A percentile compares a stretch with the other conserved stretches of the same genome.
Evolutionary conservation across 2,888 invertebrate genomes (phyloP).

Genomic region (Priocnemis perturbator): DNA sequence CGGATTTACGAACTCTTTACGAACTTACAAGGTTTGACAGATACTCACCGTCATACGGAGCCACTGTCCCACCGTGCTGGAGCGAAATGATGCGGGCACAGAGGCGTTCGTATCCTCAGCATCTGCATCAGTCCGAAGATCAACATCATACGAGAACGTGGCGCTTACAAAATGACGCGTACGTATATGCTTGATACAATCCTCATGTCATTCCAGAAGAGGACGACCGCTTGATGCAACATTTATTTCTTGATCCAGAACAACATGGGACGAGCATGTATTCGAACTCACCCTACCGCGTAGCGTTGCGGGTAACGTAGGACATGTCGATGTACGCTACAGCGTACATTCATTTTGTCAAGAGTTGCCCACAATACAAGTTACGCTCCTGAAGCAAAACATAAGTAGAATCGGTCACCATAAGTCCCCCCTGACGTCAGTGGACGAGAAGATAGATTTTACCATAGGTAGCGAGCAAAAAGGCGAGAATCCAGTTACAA

Average conservation of each 20-base stretch:
- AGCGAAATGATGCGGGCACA: slow-evolving; percentile 94
- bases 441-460: slow-evolving; percentile 77
- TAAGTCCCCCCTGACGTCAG: slow-evolving; percentile 73
- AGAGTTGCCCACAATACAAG: slow-evolving; percentile 87
- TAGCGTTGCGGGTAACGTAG: slow-evolving; percentile 81
- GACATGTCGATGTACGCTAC: slow-evolving; percentile 94
- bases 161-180: slow-evolving; percentile 91
- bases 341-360: slow-evolving; percentile 87
- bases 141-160: slow-evolving; percentile 89
- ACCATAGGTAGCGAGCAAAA: slow-evolving; percentile 69
- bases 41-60: slow-evolving; percentile 84
- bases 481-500: slow-evolving; percentile 85
- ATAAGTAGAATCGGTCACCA: slow-evolving; percentile 81
- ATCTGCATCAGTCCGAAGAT: slow-evolving; percentile 81
- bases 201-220: neutral
- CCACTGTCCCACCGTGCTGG: slow-evolving; percentile 96
- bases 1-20: slow-evolving; percentile 83
- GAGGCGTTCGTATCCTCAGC: slow-evolving; percentile 90
- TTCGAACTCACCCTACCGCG: slow-evolving; percentile 91
- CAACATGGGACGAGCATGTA: slow-evolving; percentile 95
- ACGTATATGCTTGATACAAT: slow-evolving; percentile 55
- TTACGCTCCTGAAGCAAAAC: slow-evolving; percentile 83
- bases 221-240: neutral
- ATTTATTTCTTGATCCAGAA: slow-evolving; percentile 59
- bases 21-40: slow-evolving; percentile 87